These are phyloP conservation scores for Canis aureus DNA, from an alignment of 2,113 vertebrate species.

Conservation along the genomic window DNA sequence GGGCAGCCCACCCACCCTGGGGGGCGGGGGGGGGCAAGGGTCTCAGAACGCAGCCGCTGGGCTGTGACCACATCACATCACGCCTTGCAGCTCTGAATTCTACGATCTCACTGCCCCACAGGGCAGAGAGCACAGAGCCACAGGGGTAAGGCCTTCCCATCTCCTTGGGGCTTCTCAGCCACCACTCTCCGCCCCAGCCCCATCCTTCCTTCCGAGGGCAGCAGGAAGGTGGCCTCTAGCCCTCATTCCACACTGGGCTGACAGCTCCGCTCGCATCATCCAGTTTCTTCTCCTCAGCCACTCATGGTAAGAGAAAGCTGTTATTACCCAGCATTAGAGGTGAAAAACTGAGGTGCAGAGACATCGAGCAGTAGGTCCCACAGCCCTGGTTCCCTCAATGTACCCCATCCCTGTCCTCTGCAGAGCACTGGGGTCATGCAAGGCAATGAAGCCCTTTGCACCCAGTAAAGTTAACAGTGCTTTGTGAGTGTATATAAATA, in stretches of 20 bases:
- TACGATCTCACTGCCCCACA: neutral
- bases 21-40: too few species aligned
- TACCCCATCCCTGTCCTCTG: accelerated
- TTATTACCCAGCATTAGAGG: neutral
- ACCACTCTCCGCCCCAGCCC: neutral
- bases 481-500: neutral
- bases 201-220: neutral
- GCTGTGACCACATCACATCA: neutral
- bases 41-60: neutral
- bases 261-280: neutral
- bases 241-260: neutral
- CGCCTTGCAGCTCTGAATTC: neutral
- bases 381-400: neutral
- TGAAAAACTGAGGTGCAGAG: neutral
- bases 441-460: neutral
- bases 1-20: neutral
- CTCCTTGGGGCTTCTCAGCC: neutral
- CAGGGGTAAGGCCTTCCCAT: accelerated
- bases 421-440: accelerated
- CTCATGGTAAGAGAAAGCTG: neutral
- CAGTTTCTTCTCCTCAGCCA: neutral
- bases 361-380: neutral
- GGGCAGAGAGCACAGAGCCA: constrained; percentile 42
- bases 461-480: accelerated
- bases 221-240: accelerated